These are phyloP conservation scores for Blomia tropicalis DNA, from an alignment of 2,888 invertebrate species.

Conservation along the genomic window DNA sequence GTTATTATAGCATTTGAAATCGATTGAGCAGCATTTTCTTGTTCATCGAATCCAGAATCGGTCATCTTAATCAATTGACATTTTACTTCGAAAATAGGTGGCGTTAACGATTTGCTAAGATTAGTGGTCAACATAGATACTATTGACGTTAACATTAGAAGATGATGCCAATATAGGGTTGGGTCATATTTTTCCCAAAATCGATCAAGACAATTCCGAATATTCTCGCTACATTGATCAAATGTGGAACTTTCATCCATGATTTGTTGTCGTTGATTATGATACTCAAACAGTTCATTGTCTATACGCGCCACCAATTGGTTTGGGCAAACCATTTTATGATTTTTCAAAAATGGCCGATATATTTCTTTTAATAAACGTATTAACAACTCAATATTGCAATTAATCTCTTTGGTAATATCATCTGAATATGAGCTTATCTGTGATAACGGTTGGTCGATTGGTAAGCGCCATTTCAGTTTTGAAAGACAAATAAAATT, in stretches of 20 bases:
- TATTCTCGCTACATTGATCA: slow-evolving; percentile 2
- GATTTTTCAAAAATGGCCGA: slow-evolving; percentile 11
- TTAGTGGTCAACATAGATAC: background rate
- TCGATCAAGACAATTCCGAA: background rate
- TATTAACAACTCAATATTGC: background rate
- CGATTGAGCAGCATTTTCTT: background rate
- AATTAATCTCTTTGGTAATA: background rate
- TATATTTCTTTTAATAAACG: background rate
- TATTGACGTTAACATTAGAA: background rate
- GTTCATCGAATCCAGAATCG: background rate
- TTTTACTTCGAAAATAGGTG: background rate
- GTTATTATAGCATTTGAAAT: background rate
- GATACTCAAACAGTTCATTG: slow-evolving; percentile 8
- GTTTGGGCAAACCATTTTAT: background rate
- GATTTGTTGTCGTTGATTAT: slow-evolving; percentile 8
- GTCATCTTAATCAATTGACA: background rate
- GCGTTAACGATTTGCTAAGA: background rate
- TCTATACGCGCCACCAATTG: background rate
- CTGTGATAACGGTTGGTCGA: too few relatives aligned
- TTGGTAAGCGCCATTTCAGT: too few relatives aligned
- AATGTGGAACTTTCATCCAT: background rate
- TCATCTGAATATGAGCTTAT: background rate
- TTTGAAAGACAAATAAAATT: too few relatives aligned
- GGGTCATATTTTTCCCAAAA: background rate
- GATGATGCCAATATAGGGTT: background rate